Conservation (phyloP, 1,140 invertebrate genomes). For the Cylas formicarius region DNA sequence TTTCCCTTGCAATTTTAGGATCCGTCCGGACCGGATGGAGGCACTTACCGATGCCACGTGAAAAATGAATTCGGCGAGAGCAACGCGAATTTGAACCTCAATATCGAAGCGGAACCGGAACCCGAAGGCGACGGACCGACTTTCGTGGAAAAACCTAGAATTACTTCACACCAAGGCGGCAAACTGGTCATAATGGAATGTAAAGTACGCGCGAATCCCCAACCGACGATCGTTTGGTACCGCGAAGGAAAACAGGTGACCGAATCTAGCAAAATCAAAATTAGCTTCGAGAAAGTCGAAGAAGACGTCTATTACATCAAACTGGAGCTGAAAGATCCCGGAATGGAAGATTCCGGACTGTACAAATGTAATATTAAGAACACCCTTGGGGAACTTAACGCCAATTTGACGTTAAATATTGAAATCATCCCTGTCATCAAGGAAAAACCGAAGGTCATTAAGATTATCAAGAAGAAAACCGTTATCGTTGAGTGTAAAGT, state of each 20-base stretch:
- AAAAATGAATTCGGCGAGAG: conserved; percentile 96
- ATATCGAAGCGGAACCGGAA: conserved; percentile 92
- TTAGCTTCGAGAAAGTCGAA: conserved; percentile 64
- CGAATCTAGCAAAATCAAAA: conserved; percentile 73
- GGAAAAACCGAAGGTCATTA: conserved; percentile 83
- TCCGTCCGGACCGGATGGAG: conserved; percentile 88
- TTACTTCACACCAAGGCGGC: conserved; percentile 89
- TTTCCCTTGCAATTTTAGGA: conserved; percentile 58
- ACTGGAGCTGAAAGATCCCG: conserved; percentile 86
- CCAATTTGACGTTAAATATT: conserved; percentile 94
- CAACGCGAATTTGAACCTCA: conserved; percentile 96
- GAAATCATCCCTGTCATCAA: conserved; percentile 94
- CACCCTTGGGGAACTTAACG: conserved; percentile 88
- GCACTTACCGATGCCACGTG: conserved; percentile 94
- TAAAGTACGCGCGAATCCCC: conserved; percentile 87
- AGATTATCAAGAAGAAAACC: conserved; percentile 81
- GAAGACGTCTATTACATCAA: conserved; percentile 84
- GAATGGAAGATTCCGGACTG: conserved; percentile 88
- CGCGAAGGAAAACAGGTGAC: conserved; percentile 70
- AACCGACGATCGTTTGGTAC: conserved; percentile 91
- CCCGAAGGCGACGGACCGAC: conserved; percentile 90
- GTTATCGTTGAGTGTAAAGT: conserved; percentile 87
- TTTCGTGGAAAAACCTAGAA: conserved; percentile 96
- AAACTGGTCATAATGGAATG: conserved; percentile 98
- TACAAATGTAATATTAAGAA: conserved; percentile 99